Base-by-base conservation (phyloP, 37 sponge, comb jelly and placozoan genomes). In the Eunapius fragilis region DNA sequence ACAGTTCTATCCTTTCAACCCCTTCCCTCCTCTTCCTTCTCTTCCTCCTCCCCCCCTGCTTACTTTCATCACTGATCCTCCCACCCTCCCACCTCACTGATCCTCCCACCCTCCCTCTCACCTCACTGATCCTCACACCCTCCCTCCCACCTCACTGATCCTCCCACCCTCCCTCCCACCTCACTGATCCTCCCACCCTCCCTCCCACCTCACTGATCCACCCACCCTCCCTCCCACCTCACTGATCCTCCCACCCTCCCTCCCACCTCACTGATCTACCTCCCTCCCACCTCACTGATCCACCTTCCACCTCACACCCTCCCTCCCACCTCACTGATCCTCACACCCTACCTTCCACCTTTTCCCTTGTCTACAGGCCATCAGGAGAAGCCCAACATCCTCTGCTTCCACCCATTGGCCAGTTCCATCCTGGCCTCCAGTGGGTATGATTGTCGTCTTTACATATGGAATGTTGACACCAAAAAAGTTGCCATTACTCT, bases 371-470 rank as follows among this genome's bases (percentile, higher is more conserved):
- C 33, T 12, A 0, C 77, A 94, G 95, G 95, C 45, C 97, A 97
- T 74, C 78, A 89, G 33, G 97, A 97, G 82, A 92, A 94, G 87
- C 74, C 88, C 67, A 94, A 94, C 68, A 32, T 92, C 19, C 74
- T 97, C 5, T 25, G 35, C 33, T 94, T 90, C 79, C 97, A 97
- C 84, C 97, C 97, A 4, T 84, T 75, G 31, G 97, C 97, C 31
- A 86, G 80, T 7, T 85, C 82, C 1, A 45, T 97, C 11, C 78
- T 97, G 69, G 86, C 86, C 14, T 85, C 95, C 6, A 89, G 93
- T 35, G 93, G 87, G 5, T 94, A 86, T 83, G 95, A 97, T 73
- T 33, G 93, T 13, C 68, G 71, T 2, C 49, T 97, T 14, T 32
- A 86, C 50, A 82, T 97, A 27, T 97, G 97, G 97, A 81, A 94